Percentiles rank a stretch among this genome's conserved stretches.
Conservation (phyloP, 1,140 invertebrate genomes). For the Drosophila melanica region DNA sequence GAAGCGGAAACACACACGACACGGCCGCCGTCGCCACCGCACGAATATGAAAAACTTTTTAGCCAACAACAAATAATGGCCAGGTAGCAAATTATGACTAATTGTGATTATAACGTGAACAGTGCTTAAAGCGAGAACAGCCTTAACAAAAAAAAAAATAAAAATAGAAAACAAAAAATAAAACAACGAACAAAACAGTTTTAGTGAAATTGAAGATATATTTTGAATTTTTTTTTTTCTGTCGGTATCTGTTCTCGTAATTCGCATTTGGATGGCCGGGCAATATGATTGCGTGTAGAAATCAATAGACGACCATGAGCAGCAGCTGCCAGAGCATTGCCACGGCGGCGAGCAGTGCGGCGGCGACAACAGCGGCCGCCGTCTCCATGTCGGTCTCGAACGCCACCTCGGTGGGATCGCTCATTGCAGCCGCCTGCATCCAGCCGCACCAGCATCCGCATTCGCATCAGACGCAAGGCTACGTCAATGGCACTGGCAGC, state of each 20-base stretch:
- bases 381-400: conserved; percentile 70
- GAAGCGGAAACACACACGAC: conserved; percentile 77
- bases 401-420: conserved; percentile 70
- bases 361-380: conserved; percentile 62
- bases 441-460: conserved; percentile 40
- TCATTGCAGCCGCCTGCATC: conserved; percentile 64
- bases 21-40: conserved; percentile 28
- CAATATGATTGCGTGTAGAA: conserved; percentile 74
- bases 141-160: background rate
- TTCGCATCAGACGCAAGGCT: conserved; percentile 42
- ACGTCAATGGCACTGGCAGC: conserved; percentile 81
- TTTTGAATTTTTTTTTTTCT: conserved; percentile 9
- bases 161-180: too few species aligned
- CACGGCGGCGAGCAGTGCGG: conserved; percentile 64
- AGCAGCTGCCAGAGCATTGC: conserved; percentile 81
- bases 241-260: conserved; percentile 39
- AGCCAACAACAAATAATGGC: conserved; percentile 51
- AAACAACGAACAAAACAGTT: background rate
- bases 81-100: conserved; percentile 62
- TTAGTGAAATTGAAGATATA: background rate
- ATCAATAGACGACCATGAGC: conserved; percentile 77
- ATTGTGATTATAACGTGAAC: conserved; percentile 45
- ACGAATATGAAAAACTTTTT: conserved; percentile 74
- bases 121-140: conserved; percentile 18
- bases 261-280: conserved; percentile 38